These are phyloP conservation scores for Passer montanus DNA, from an alignment of 2,113 vertebrate species.

Conservation along the genomic window DNA sequence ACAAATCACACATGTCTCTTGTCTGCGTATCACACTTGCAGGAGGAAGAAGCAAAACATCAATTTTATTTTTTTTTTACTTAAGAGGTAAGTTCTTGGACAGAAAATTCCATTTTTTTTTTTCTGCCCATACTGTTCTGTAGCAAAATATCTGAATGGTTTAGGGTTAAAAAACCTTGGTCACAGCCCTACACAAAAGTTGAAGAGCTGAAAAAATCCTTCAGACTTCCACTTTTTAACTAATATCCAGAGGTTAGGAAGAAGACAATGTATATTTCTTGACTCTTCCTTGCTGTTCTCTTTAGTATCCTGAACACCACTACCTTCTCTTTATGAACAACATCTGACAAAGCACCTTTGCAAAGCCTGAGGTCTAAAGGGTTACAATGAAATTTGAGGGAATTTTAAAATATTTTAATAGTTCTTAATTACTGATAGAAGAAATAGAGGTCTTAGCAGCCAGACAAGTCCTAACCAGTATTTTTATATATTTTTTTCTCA, in stretches of 20 bases:
- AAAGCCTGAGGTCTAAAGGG: background rate
- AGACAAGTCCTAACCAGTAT: background rate
- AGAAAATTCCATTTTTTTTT: background rate
- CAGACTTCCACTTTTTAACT: background rate
- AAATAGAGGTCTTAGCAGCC: background rate
- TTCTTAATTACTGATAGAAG: background rate
- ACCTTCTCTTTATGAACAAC: background rate
- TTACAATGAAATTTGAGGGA: background rate
- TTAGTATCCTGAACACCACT: background rate
- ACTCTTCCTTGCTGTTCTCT: background rate
- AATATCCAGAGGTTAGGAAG: background rate
- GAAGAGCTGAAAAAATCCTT: background rate
- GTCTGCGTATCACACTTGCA: background rate
- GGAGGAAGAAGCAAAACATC: background rate
- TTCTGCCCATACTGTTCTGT: background rate
- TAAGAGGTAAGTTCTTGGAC: background rate
- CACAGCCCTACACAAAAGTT: background rate
- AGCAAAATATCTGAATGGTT: background rate
- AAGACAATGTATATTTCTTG: background rate
- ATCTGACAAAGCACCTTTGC: background rate
- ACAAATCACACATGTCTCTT: accelerated
- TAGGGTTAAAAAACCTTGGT: background rate
- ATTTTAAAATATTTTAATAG: background rate
- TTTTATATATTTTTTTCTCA: background rate
- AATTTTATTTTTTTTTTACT: background rate